A percentile compares a stretch with the other conserved stretches of the same genome.
Evolutionary conservation across 2,888 invertebrate genomes (phyloP).

Genomic region (Ectobius pallidus): DNA sequence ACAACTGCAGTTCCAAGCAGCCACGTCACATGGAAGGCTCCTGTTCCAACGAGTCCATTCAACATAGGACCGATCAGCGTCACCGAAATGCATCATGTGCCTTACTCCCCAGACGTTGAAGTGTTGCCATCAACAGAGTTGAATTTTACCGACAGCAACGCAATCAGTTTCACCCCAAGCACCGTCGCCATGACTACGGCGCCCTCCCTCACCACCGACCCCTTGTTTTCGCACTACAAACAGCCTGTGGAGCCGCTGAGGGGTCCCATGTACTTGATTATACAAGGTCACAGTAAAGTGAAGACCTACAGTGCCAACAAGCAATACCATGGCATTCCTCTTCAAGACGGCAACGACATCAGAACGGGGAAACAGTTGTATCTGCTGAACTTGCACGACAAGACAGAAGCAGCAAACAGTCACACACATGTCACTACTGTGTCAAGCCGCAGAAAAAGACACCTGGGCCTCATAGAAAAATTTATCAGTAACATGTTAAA

Average conservation of each 20-base stretch:
- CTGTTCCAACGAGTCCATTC: slow-evolving; percentile 31
- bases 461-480: too few species aligned
- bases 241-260: slow-evolving; percentile 65
- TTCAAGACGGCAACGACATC: slow-evolving; percentile 62
- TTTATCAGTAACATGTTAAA: too few species aligned
- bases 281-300: slow-evolving; percentile 85
- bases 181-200: slow-evolving; percentile 57
- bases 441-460: too few species aligned
- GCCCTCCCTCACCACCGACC: slow-evolving; percentile 63
- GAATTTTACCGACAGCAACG: background rate
- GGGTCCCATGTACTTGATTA: slow-evolving; percentile 76
- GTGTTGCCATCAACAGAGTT: slow-evolving; percentile 5
- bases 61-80: background rate
- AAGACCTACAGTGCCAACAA: slow-evolving; percentile 74
- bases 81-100: background rate
- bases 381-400: too few species aligned
- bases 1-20: slow-evolving; percentile 50
- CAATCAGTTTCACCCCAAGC: background rate
- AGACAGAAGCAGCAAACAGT: too few species aligned
- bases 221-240: slow-evolving; percentile 66
- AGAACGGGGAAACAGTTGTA: too few species aligned
- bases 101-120: background rate
- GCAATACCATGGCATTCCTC: slow-evolving; percentile 56
- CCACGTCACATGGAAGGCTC: slow-evolving; percentile 52
- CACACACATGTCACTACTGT: too few species aligned